Conservation (phyloP, 2,113 vertebrate species). For the Theristicus caerulescens region DNA sequence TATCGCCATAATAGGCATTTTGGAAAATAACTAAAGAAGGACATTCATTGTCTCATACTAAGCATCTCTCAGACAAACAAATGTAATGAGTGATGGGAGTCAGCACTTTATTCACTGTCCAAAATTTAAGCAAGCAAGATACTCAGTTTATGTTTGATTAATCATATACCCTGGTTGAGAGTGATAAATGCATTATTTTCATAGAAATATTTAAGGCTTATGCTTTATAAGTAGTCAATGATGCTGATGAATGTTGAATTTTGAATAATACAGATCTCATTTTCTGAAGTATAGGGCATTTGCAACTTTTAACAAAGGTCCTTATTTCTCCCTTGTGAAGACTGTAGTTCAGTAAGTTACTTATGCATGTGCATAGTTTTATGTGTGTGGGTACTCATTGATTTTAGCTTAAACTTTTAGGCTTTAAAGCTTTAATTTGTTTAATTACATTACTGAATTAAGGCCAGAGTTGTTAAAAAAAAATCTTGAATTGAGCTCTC, state of each 20-base stretch:
- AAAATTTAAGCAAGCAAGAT: neutral
- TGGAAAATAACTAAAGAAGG: neutral
- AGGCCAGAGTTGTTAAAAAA: neutral
- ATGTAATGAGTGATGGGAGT: neutral
- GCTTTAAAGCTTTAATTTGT: neutral
- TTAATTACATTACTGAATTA: conserved; percentile 25
- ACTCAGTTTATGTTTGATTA: neutral
- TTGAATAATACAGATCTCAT: neutral
- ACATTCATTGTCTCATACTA: neutral
- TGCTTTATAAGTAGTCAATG: neutral
- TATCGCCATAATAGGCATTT: neutral
- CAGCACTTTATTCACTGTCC: neutral
- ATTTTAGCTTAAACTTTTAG: conserved; percentile 2
- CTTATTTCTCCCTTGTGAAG: neutral
- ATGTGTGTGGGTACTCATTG: neutral
- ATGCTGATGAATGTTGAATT: neutral
- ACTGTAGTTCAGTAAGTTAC: neutral
- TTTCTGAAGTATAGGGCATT: neutral
- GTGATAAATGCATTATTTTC: neutral
- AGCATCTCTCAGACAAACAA: neutral
- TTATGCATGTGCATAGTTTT: neutral
- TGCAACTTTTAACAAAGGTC: neutral
- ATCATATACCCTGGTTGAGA: neutral
- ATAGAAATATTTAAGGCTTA: neutral
- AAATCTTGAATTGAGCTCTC: neutral